These are phyloP conservation scores for Montipora capitata DNA, from an alignment of 92 coral and sea anemone genomes.

Conservation along the genomic window DNA sequence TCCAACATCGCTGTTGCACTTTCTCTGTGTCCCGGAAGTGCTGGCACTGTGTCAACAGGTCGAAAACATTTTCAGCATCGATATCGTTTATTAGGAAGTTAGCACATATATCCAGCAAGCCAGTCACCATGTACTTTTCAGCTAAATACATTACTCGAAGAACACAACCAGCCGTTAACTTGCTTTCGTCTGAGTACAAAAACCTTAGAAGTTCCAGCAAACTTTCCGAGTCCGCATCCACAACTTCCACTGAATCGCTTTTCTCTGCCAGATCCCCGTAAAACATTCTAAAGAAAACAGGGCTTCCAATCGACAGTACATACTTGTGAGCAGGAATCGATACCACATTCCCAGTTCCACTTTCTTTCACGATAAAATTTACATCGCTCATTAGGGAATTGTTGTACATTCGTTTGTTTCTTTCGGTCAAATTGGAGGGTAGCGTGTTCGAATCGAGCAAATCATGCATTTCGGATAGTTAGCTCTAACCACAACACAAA, in stretches of 20 bases:
- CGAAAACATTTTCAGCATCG: conserved; percentile 67
- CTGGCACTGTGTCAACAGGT: conserved; percentile 64
- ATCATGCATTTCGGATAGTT: conserved; percentile 7
- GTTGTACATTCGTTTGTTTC: conserved; percentile 59
- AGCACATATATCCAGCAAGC: conserved; percentile 65
- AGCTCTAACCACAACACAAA: neutral
- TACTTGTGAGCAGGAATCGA: conserved; percentile 65
- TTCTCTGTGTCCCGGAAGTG: conserved; percentile 64
- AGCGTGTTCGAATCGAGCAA: conserved; percentile 19
- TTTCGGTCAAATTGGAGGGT: conserved; percentile 22
- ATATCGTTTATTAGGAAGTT: conserved; percentile 59
- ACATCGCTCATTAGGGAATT: conserved; percentile 55
- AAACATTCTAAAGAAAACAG: conserved; percentile 71
- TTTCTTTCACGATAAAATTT: conserved; percentile 41
- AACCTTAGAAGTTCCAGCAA: conserved; percentile 78
- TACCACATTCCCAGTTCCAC: conserved; percentile 6
- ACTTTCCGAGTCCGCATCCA: conserved; percentile 75
- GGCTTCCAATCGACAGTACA: conserved; percentile 75
- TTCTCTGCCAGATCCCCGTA: conserved; percentile 72
- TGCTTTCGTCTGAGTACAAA: conserved; percentile 76
- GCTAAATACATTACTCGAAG: conserved; percentile 76
- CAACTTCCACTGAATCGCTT: conserved; percentile 68
- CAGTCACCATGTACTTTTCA: conserved; percentile 80
- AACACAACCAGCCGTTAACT: conserved; percentile 62
- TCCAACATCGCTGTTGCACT: conserved; percentile 75